Conservation (phyloP, 2,113 vertebrate species). For the Malaclemys terrapin region DNA sequence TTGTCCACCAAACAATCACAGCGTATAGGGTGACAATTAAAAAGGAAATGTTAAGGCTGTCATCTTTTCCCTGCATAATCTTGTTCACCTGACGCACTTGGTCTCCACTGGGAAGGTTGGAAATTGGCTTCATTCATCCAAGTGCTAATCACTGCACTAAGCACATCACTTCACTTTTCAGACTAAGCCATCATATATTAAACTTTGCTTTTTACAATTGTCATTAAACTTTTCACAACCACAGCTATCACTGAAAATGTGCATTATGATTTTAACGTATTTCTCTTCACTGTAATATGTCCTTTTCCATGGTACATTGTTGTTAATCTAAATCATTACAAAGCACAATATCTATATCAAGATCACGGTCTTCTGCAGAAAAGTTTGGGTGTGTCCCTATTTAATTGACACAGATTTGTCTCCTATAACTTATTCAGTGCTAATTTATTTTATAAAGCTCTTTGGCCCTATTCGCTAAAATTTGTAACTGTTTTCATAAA, state of each 20-base stretch:
- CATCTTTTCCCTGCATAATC: not conserved
- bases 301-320: not conserved
- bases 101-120: not conserved
- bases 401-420: constrained; percentile 32
- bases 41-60: not conserved
- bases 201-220: not conserved
- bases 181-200: not conserved
- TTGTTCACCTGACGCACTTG: not conserved
- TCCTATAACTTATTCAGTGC: constrained; percentile 13
- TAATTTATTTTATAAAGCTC: constrained; percentile 4
- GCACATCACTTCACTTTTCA: not conserved
- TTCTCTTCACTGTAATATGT: not conserved
- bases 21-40: not conserved
- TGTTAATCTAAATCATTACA: not conserved
- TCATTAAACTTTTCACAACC: not conserved
- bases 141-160: not conserved
- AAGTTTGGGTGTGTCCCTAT: constrained; percentile 30
- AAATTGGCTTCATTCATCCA: constrained; percentile 7
- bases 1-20: not conserved
- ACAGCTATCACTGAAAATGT: not conserved
- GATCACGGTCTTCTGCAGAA: not conserved
- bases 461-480: not conserved
- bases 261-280: not conserved
- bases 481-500: constrained; percentile 16
- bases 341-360: not conserved